Percentiles rank a stretch among this genome's conserved stretches.
These are phyloP conservation scores for Micrastur ruficollis DNA, from an alignment of 2,797 vertebrate species.

Conservation along the genomic window DNA sequence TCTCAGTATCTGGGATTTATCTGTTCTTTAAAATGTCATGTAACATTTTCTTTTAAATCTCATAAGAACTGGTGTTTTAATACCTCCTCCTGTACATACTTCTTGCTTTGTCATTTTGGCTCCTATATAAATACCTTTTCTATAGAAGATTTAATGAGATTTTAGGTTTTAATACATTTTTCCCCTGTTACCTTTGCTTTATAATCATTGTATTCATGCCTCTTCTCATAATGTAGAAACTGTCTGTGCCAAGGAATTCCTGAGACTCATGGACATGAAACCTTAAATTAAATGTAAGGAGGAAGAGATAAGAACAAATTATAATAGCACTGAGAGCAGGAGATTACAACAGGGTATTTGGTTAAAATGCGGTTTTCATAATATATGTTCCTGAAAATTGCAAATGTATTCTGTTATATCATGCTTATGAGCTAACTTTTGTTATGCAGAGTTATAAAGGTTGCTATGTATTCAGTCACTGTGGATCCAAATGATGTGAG, in stretches of 20 bases:
- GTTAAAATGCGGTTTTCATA: slow-evolving; percentile 26
- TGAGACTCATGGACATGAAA: slow-evolving; percentile 23
- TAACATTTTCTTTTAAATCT: neutral
- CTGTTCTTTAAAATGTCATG: neutral
- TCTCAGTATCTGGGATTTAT: slow-evolving; percentile 8
- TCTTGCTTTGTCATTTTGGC: neutral
- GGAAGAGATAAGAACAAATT: slow-evolving; percentile 46
- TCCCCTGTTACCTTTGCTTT: neutral
- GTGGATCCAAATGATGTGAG: neutral
- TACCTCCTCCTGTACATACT: neutral
- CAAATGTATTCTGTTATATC: slow-evolving; percentile 11
- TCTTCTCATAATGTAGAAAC: slow-evolving; percentile 12
- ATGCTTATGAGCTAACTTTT: slow-evolving; percentile 27
- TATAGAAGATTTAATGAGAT: neutral
- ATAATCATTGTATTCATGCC: neutral
- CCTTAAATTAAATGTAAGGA: slow-evolving; percentile 45
- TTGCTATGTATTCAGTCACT: neutral
- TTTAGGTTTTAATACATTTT: slow-evolving; percentile 11
- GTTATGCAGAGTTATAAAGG: neutral
- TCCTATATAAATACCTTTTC: neutral
- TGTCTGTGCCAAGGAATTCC: slow-evolving; percentile 31
- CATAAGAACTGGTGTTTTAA: neutral
- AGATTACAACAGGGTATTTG: slow-evolving; percentile 28
- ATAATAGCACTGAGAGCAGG: slow-evolving; percentile 15
- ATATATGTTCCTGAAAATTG: slow-evolving; percentile 42